Evolutionary conservation across 2,797 vertebrate species (phyloP).

Genomic region (Enteromius argenteus): DNA sequence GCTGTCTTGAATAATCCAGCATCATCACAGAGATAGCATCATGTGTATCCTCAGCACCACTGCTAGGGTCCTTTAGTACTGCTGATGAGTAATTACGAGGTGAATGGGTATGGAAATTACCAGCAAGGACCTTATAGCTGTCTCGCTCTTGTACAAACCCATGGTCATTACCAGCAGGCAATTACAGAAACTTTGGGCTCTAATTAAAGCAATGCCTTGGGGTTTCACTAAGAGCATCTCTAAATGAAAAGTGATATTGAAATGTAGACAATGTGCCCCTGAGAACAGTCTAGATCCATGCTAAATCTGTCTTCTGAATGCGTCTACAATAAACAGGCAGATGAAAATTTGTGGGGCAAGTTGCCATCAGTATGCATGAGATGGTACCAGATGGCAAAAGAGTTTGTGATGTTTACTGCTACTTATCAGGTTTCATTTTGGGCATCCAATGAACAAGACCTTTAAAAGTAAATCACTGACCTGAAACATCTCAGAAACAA

Average conservation of each 20-base stretch:
- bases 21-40: conserved; percentile 15
- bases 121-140: conserved; percentile 17
- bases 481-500: conserved; percentile 35
- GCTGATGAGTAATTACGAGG: conserved; percentile 23
- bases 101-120: conserved; percentile 22
- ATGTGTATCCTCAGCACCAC: background rate
- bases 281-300: conserved; percentile 25
- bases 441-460: conserved; percentile 47
- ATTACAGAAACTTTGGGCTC: conserved; percentile 21
- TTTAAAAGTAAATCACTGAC: conserved; percentile 46
- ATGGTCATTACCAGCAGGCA: conserved; percentile 25
- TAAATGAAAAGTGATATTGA: conserved; percentile 28
- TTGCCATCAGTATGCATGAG: conserved; percentile 37
- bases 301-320: conserved; percentile 29
- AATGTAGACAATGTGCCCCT: conserved; percentile 12
- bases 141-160: conserved; percentile 30
- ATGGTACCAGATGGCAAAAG: conserved; percentile 55
- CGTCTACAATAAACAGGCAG: conserved; percentile 44
- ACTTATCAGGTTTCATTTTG: conserved; percentile 57
- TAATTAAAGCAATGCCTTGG: conserved; percentile 26
- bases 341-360: conserved; percentile 43
- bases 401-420: conserved; percentile 56
- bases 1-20: conserved; percentile 3
- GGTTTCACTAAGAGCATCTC: background rate
- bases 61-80: background rate